Evolutionary conservation across 1,140 invertebrate species (phyloP).

Genomic region (Pomacea maculata): DNA sequence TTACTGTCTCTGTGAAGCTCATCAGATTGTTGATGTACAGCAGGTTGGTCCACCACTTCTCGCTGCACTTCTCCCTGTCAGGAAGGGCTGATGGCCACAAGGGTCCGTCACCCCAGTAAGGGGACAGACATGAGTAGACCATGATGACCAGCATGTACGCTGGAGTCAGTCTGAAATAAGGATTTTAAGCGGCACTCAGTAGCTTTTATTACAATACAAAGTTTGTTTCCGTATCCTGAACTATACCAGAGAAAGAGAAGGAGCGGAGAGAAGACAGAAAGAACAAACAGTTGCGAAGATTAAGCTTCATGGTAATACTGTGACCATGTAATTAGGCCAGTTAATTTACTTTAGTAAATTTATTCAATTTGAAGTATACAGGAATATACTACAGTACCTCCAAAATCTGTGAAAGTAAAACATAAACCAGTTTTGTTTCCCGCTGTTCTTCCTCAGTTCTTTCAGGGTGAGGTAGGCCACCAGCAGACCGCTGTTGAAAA

Average conservation of each 20-base stretch:
- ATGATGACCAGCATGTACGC: constrained; percentile 85
- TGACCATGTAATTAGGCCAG: neutral
- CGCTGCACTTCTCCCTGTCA: constrained; percentile 66
- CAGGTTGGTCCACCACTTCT: constrained; percentile 84
- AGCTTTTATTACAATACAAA: too few relatives aligned
- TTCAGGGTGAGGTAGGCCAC: constrained; percentile 69
- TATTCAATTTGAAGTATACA: neutral
- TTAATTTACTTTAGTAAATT: neutral
- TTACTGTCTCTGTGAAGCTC: neutral
- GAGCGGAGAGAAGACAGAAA: too few relatives aligned
- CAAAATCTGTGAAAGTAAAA: constrained; percentile 56
- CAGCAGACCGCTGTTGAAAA: constrained; percentile 70
- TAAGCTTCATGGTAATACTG: neutral
- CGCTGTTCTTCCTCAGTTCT: constrained; percentile 60
- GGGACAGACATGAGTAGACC: constrained; percentile 76
- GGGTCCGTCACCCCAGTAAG: constrained; percentile 73
- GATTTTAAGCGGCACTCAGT: too few relatives aligned
- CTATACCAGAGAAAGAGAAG: too few relatives aligned
- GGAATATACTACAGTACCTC: constrained; percentile 30
- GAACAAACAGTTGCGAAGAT: too few relatives aligned
- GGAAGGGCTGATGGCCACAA: constrained; percentile 35
- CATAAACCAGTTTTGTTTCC: constrained; percentile 54
- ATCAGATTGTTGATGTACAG: constrained; percentile 85
- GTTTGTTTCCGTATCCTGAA: neutral
- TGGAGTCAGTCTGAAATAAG: constrained; percentile 71